Evolutionary conservation across 2,797 vertebrate genomes (phyloP), one percentile per base, ranked within the genome.

Genomic region (Phoebastria nigripes): DNA sequence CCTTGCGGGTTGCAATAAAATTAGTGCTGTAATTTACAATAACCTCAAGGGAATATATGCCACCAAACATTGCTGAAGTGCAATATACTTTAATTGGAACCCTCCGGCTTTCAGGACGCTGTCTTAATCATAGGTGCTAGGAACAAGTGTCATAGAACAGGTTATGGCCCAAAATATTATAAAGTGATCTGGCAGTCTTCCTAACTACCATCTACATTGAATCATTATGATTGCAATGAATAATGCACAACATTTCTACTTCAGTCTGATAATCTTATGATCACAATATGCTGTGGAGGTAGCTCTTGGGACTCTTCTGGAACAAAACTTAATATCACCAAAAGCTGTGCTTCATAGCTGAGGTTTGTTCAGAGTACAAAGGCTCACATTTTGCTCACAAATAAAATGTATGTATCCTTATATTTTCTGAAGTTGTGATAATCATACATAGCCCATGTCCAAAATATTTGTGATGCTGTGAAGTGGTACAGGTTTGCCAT

Each of bases 1-100:
- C 66, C 58, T 90, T 82, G 52, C 88, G 87, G 20, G 12, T 67
- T 91, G 39, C 33, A 67, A 83, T 61, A 87, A 94, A 95, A 95
- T 90, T 74, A 91, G 72, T 81, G 37, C n/a, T 65, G 37, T 42
- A 83, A 88, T 90, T 90, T 91, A 29, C 46, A 90, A 25, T 59
- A 81, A 78, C 16, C 65, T 83, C 17, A 58, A 33, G 28, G 72
- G 61, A 86, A 56, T 78, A 76, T 28, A 54, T 69, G 49, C 49
- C 76, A 76, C 44, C 39, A 72, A 93, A 91, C 65, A 88, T 8
- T 93, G 77, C 49, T 94, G 76, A 88, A 78, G 7, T 81, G 69
- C 41, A 87, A 74, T 88, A 78, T 47, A 49, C 31, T 94, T 81
- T 90, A 86, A 78, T 78, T 89, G 54, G 52, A 89, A 65, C 77